Evolutionary conservation across 2,888 invertebrate genomes (phyloP).

Genomic region (Diplazon laetatorius): DNA sequence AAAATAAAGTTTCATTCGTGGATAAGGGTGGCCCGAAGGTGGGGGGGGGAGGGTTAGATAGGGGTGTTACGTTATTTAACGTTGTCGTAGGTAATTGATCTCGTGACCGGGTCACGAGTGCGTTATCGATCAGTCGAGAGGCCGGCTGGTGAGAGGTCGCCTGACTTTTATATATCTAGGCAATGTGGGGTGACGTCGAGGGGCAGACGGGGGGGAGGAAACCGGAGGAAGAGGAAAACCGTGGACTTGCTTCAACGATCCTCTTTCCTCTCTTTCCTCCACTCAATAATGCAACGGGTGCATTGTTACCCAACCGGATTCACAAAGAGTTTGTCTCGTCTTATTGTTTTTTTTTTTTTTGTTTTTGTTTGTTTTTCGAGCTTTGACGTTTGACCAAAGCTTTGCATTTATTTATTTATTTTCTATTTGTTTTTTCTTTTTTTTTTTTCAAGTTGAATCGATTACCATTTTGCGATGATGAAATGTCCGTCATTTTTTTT

Average conservation of each 20-base stretch:
- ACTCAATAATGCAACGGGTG: constrained; percentile 57
- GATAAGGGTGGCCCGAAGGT: too few relatives aligned
- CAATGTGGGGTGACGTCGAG: constrained; percentile 5
- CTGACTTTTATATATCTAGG: constrained; percentile 52
- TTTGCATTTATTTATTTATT: constrained; percentile 17
- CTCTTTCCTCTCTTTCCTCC: constrained; percentile 4
- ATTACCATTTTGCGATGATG: too few relatives aligned
- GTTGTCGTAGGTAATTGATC: constrained; percentile 65
- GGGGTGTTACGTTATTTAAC: constrained; percentile 41
- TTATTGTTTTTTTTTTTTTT: constrained; percentile 8
- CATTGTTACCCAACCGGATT: constrained; percentile 23
- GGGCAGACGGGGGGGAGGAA: too few relatives aligned
- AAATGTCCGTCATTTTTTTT: too few relatives aligned
- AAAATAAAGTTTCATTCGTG: background rate
- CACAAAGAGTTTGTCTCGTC: background rate
- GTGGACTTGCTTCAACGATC: background rate
- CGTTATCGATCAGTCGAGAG: constrained; percentile 64
- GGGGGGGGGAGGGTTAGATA: background rate
- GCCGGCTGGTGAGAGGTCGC: constrained; percentile 41
- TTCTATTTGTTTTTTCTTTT: constrained; percentile 5
- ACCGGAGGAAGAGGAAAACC: background rate
- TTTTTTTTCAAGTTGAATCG: too few relatives aligned
- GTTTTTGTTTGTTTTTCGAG: too few relatives aligned
- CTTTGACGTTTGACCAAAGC: background rate
- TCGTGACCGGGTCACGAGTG: constrained; percentile 67